A percentile compares a stretch with the other conserved stretches of the same genome.
These are phyloP conservation scores for Melanotaenia maccullochi DNA, from an alignment of 2,797 vertebrate genomes.

Conservation along the genomic window DNA sequence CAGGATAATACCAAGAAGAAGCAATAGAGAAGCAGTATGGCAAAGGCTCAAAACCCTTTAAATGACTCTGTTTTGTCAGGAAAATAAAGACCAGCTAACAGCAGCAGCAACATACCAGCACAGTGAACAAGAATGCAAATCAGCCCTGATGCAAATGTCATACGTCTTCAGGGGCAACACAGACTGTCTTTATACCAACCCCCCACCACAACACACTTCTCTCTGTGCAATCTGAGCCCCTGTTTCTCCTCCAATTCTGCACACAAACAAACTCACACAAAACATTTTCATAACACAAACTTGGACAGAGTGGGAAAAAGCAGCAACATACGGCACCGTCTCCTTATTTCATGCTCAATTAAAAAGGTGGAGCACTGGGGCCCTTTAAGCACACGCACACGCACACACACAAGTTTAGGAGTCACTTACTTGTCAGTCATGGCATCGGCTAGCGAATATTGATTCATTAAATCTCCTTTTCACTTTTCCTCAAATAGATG, in stretches of 20 bases:
- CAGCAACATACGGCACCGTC: slow-evolving; percentile 49
- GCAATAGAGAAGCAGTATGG: slow-evolving; percentile 21
- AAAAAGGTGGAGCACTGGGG: slow-evolving; percentile 46
- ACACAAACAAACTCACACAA: slow-evolving; percentile 30
- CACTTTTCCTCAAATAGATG: slow-evolving; percentile 56
- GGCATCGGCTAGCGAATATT: slow-evolving; percentile 78
- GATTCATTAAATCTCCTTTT: slow-evolving; percentile 80
- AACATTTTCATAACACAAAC: slow-evolving; percentile 46
- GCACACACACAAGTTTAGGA: slow-evolving; percentile 8
- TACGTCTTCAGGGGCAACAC: slow-evolving; percentile 69
- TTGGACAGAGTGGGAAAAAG: slow-evolving; percentile 22
- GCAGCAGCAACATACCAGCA: slow-evolving; percentile 72
- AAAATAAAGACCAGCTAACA: slow-evolving; percentile 62
- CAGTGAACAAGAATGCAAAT: slow-evolving; percentile 80
- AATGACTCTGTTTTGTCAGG: slow-evolving; percentile 61
- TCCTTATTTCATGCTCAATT: slow-evolving; percentile 60
- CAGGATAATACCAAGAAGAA: slow-evolving; percentile 23
- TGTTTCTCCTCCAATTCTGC: slow-evolving; percentile 13
- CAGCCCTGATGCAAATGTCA: slow-evolving; percentile 77
- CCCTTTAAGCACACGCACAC: slow-evolving; percentile 25
- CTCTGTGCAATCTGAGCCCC: slow-evolving; percentile 47
- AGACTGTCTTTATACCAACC: slow-evolving; percentile 73
- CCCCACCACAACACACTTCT: slow-evolving; percentile 54
- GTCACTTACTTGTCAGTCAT: slow-evolving; percentile 87
- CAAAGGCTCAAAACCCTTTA: slow-evolving; percentile 58